Evolutionary conservation across 2,797 vertebrate species (phyloP), one percentile per base, ranked within the genome.

Genomic region (Falco columbarius): DNA sequence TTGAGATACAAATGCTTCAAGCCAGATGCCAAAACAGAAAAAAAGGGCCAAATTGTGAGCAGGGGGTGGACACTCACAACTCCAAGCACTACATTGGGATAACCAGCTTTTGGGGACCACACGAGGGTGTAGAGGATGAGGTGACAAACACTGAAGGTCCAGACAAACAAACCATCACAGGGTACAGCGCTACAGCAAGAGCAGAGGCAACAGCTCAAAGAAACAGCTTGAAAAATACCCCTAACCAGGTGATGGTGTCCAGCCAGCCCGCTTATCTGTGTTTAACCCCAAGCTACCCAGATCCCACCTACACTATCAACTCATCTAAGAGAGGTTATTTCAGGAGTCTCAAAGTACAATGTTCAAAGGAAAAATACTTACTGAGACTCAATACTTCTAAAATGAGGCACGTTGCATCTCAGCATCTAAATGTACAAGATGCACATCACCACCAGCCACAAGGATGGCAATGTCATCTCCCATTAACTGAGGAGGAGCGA

Each of bases 121-220:
- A 22, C 0, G 8, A 40, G 16, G 54, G 58, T 12, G 59, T 0
- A 18, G 30, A 73, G 42, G 55, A 90, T 0, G 0, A 90, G 85
- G 26, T 34, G 34, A 88, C 3, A 5, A 88, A 95, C 87, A 81
- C 3, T 7, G 13, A 81, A 61, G 21, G 49, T 77, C 38, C 61
- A 81, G 67, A 96, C 91, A 73, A 58, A 87, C 77, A 18, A 86
- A 84, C 32, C 66, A 79, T 44, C 67, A 90, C 93, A 47, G 29
- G 8, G 40, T 20, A 65, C 4, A 81, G 49, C 1, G 30, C 42
- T 23, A 47, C 5, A 6, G 13, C 7, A 67, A 55, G 40, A 90
- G n/a, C 0, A 82, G 63, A 92, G 51, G 74, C 27, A 66, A 51
- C 24, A 93, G 84, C 71, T 80, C 81, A 46, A 21, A 81, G 49